phyloP scores from a whole-genome alignment of 2,797 vertebrate genomes.

The Botia kubotai region DNA sequence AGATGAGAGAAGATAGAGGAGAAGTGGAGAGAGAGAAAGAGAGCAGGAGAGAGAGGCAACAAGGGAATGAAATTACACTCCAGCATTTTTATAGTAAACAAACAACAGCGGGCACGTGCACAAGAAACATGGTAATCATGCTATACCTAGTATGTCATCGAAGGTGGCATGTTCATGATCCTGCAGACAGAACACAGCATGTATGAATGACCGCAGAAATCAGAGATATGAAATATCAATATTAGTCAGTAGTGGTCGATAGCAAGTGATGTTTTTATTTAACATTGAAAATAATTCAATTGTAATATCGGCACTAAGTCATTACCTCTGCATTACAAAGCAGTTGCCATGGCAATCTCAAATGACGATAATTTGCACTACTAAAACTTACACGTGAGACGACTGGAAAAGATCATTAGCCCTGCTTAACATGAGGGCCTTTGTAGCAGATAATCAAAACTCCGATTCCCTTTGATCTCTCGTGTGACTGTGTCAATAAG shows the following conservation, averaged over 20 bases:
- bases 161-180: conserved; percentile 96
- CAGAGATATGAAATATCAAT: not conserved
- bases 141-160: conserved; percentile 92
- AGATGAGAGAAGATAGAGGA: conserved; percentile 46
- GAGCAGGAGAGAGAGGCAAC: not conserved
- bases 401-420: conserved; percentile 41
- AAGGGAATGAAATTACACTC: conserved; percentile 31
- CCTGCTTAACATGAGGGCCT: conserved; percentile 27
- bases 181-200: conserved; percentile 70
- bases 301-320: not conserved
- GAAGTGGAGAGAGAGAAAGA: conserved; percentile 21
- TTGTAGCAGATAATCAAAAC: conserved; percentile 26
- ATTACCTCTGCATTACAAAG: not conserved
- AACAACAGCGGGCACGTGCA: conserved; percentile 1
- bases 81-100: conserved; percentile 44
- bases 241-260: not conserved
- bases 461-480: conserved; percentile 49
- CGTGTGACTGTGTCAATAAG: conserved; percentile 31
- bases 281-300: not conserved
- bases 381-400: conserved; percentile 26
- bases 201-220: not conserved
- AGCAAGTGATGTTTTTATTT: not conserved
- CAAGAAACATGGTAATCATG: not conserved
- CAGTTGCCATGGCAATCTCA: conserved; percentile 4
- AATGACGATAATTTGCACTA: conserved; percentile 48